These are phyloP conservation scores for Corvus hawaiiensis DNA, from an alignment of 2,113 vertebrate species.

Conservation along the genomic window DNA sequence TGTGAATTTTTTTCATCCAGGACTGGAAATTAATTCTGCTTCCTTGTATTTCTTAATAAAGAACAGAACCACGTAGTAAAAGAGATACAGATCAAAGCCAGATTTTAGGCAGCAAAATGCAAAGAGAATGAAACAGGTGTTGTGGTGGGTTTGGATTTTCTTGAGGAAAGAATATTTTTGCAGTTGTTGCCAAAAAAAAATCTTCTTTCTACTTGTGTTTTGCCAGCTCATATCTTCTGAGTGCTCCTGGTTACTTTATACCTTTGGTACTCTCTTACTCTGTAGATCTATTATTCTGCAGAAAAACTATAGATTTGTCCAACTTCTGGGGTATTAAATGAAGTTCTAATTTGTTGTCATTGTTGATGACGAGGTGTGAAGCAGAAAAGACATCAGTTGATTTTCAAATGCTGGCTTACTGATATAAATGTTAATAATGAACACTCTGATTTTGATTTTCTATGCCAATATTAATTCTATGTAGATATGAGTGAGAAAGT, in stretches of 20 bases:
- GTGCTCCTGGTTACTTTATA: background rate
- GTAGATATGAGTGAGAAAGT: background rate
- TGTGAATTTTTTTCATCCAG: background rate
- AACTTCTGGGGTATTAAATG: background rate
- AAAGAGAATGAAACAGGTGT: background rate
- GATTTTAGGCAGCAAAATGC: background rate
- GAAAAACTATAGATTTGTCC: background rate
- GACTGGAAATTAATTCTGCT: background rate
- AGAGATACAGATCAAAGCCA: background rate
- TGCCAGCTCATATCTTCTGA: background rate
- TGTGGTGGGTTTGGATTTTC: background rate
- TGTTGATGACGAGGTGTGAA: background rate
- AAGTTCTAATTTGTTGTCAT: background rate
- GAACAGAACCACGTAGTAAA: background rate
- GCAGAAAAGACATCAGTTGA: background rate
- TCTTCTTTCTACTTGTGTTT: background rate
- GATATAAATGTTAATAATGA: background rate
- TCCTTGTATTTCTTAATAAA: background rate
- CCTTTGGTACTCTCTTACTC: background rate
- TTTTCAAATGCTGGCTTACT: background rate
- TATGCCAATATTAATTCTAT: background rate
- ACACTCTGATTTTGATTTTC: background rate
- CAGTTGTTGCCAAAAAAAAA: background rate
- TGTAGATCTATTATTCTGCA: background rate
- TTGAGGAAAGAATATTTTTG: background rate